These are phyloP conservation scores for Tetraodon nigroviridis DNA, from an alignment of 2,113 vertebrate species.

Conservation along the genomic window DNA sequence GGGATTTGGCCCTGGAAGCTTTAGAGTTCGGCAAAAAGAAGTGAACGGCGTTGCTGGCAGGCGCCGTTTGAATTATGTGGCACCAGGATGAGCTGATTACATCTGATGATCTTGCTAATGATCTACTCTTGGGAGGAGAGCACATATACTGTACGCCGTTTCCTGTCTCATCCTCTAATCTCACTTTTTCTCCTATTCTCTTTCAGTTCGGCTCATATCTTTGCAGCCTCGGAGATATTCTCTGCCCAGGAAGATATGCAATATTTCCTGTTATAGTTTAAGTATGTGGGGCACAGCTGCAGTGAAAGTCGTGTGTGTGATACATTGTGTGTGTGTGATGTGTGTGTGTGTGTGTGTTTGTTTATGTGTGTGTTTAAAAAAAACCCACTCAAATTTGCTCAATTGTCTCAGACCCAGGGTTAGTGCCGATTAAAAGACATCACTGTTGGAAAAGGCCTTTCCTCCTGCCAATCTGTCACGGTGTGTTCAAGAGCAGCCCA, in stretches of 20 bases:
- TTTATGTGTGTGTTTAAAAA: background rate
- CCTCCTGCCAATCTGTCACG: slow-evolving; percentile 50
- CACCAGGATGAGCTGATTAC: slow-evolving; percentile 62
- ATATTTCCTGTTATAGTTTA: slow-evolving; percentile 56
- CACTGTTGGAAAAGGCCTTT: slow-evolving; percentile 53
- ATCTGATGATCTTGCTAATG: slow-evolving; percentile 69
- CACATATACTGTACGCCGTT: slow-evolving; percentile 44
- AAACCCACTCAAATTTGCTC: no score
- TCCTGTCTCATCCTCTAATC: slow-evolving; percentile 36
- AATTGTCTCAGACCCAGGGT: slow-evolving; percentile 39
- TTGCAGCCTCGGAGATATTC: slow-evolving; percentile 40
- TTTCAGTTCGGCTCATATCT: slow-evolving; percentile 32
- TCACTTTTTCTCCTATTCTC: slow-evolving; percentile 34
- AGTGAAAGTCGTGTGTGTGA: slow-evolving; percentile 21
- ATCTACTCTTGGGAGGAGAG: slow-evolving; percentile 54
- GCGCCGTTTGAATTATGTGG: slow-evolving; percentile 42
- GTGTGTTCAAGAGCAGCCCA: slow-evolving; percentile 61
- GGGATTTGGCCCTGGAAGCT: slow-evolving; percentile 72
- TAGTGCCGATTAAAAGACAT: slow-evolving; percentile 61
- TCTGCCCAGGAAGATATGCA: slow-evolving; percentile 44
- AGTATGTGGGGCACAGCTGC: slow-evolving; percentile 33
- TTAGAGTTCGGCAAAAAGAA: slow-evolving; percentile 38
- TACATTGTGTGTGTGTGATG: slow-evolving; percentile 17
- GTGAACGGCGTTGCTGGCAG: slow-evolving; percentile 19
- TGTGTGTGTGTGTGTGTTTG: background rate